A percentile compares a stretch with the other conserved stretches of the same genome.
Conservation (phyloP, 2,113 vertebrate species). For the Acinonyx jubatus region DNA sequence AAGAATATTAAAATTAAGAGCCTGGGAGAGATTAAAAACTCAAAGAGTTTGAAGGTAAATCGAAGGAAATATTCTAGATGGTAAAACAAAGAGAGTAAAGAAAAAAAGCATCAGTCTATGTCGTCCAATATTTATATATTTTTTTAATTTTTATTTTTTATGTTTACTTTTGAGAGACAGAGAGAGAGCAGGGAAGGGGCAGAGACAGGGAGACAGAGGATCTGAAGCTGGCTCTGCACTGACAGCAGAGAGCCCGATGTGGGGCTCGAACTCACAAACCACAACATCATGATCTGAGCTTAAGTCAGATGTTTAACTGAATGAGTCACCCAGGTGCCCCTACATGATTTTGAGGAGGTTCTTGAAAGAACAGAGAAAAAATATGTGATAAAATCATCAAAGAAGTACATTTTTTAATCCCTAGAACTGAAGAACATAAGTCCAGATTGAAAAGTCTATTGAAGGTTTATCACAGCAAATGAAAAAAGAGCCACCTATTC, state of each 20-base stretch:
- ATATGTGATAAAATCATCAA: neutral
- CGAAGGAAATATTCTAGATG: neutral
- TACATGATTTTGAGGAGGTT: slow-evolving; percentile 21
- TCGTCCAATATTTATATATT: neutral
- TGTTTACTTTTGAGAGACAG: no score
- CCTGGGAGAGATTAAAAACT: slow-evolving; percentile 5
- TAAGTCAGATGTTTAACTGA: no score
- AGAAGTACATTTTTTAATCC: neutral
- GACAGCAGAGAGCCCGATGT: no score
- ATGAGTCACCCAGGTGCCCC: no score
- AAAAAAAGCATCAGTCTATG: neutral
- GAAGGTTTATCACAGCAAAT: neutral
- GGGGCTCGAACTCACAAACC: no score
- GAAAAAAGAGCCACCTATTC: neutral
- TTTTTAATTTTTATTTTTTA: neutral
- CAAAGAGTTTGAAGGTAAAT: neutral
- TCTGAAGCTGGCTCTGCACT: no score
- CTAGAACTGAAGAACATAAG: neutral
- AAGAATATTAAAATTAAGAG: neutral
- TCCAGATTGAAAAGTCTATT: neutral
- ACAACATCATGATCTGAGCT: no score
- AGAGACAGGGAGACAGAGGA: no score
- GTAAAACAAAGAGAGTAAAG: neutral
- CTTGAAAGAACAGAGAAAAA: neutral
- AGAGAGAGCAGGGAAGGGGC: no score